Base-by-base conservation (phyloP, 2,113 vertebrate genomes). In the Calyptommatus sinebrachiatus region DNA sequence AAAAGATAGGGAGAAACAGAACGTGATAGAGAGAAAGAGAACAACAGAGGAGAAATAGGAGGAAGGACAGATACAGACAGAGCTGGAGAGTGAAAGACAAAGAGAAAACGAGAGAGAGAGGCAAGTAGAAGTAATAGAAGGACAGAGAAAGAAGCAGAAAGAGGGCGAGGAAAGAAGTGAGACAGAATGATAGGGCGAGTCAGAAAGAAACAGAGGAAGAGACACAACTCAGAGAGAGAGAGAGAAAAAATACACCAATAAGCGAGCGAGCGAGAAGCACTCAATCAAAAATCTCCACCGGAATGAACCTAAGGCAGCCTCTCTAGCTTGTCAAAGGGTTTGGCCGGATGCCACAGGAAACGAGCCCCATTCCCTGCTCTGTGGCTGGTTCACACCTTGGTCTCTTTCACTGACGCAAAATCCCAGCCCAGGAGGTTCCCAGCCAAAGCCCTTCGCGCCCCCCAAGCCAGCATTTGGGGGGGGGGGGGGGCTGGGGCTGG, bases 271-370 rank as follows among this genome's bases (percentile, higher is more conserved):
- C n/a, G n/a, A n/a, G n/a, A n/a, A 41, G 35, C 35, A 41, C 35
- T 41, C 35, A 41, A 41, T 41, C 35, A 41, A 41, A 41, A 41
- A 41, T 41, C 35, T 5, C 35, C 5, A 22, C 12, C 63, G 78
- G 82, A 79, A 1, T 63, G 74, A 35, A 78, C 79, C 1, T 26
- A 48, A 85, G 80, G 31, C 26, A 20, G 50, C 73, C 57, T 12
- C 79, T 46, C 76, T 31, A 73, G 61, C 66, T 1, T 7, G 26
- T 12, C 46, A 60, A 76, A 65, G 20, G 22, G 7, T 16, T 9
- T 78, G 57, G 2, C 28, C 3, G 71, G 48, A 46, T 78, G 77
- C 62, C 68, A 66, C 2, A 46, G 1, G 20, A 10, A 35, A 71
- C 61, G 0, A 10, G 7, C 12, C 61, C 82, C 65, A 5, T 31